These are phyloP conservation scores for Apteryx owenii DNA, from an alignment of 2,113 vertebrate genomes.

Conservation along the genomic window DNA sequence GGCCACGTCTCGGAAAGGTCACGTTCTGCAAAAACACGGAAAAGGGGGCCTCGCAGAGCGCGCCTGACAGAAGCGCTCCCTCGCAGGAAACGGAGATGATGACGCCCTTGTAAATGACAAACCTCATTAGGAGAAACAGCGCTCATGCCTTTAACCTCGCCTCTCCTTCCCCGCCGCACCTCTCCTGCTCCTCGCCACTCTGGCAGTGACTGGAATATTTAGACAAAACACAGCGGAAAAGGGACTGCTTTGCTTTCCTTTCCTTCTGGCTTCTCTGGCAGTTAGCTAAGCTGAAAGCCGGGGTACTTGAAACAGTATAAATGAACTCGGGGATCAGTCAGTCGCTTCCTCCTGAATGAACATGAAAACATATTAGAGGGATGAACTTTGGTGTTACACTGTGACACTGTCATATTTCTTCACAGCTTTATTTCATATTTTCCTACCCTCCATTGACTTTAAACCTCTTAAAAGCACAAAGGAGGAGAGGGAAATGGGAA, in stretches of 20 bases:
- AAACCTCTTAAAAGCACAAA: neutral
- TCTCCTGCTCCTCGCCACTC: neutral
- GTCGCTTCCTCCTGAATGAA: conserved; percentile 8
- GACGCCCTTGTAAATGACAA: conserved; percentile 35
- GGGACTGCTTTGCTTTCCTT: neutral
- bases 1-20: neutral
- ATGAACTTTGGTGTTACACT: neutral
- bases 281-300: neutral
- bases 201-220: neutral
- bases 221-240: neutral
- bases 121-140: conserved; percentile 18
- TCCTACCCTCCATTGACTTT: neutral
- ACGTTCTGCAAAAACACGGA: neutral
- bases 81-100: conserved; percentile 19
- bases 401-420: neutral
- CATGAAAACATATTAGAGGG: neutral
- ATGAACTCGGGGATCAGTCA: neutral
- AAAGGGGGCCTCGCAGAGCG: neutral
- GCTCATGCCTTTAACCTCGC: neutral
- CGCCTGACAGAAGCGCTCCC: neutral
- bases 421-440: neutral
- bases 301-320: neutral
- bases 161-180: neutral
- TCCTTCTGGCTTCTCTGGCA: neutral
- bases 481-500: neutral